These are phyloP conservation scores for Indicator indicator DNA, from an alignment of 2,113 vertebrate genomes.

Conservation along the genomic window DNA sequence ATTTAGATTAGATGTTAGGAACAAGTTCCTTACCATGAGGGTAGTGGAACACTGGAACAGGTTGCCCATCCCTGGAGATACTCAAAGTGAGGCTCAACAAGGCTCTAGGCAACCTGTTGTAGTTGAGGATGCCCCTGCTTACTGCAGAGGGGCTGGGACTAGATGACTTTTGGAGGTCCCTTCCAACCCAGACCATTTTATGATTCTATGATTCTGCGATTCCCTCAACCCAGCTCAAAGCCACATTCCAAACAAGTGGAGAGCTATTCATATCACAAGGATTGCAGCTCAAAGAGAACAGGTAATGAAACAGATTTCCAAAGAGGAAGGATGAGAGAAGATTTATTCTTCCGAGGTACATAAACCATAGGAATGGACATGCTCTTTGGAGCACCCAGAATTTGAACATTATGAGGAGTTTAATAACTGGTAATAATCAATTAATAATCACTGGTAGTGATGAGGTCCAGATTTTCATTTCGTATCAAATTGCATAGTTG, in stretches of 20 bases:
- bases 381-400: background rate
- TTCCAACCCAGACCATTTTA: too few relatives aligned
- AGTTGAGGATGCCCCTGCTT: too few relatives aligned
- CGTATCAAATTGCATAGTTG: background rate
- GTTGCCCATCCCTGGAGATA: too few relatives aligned
- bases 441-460: background rate
- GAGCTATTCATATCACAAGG: fast-evolving
- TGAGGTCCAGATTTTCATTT: background rate
- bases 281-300: background rate
- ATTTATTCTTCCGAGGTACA: background rate
- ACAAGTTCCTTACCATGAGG: too few relatives aligned
- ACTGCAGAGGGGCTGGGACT: too few relatives aligned
- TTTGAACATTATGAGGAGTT: background rate
- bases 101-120: too few relatives aligned
- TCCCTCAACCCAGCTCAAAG: background rate
- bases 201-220: background rate
- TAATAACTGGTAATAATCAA: background rate
- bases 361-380: background rate
- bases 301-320: background rate
- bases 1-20: too few relatives aligned
- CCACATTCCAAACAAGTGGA: background rate
- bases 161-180: too few relatives aligned
- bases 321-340: background rate
- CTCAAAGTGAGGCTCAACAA: too few relatives aligned
- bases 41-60: too few relatives aligned